These are phyloP conservation scores for Armadillidium nasatum DNA, from an alignment of 1,140 invertebrate species.

Conservation along the genomic window DNA sequence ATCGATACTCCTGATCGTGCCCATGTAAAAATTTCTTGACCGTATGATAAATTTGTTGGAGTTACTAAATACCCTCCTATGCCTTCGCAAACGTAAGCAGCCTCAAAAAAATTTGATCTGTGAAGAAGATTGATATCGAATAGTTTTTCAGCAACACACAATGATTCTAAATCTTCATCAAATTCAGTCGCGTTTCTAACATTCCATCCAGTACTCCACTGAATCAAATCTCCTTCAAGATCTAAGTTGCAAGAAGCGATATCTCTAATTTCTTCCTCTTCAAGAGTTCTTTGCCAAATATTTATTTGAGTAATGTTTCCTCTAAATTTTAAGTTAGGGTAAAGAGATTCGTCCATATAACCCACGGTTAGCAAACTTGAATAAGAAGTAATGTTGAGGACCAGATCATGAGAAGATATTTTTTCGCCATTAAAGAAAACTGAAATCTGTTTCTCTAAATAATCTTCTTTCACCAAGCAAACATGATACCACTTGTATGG, in stretches of 20 bases:
- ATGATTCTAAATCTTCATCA: constrained; percentile 9
- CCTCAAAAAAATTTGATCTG: constrained; percentile 23
- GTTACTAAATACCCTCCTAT: constrained; percentile 27
- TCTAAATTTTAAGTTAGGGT: constrained; percentile 25
- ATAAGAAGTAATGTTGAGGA: neutral
- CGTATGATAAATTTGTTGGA: constrained; percentile 16
- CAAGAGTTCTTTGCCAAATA: constrained; percentile 29
- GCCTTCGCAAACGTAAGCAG: constrained; percentile 28
- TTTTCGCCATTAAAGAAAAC: constrained; percentile 24
- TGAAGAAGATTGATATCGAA: constrained; percentile 21
- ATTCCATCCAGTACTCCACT: constrained; percentile 26
- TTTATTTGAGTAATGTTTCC: constrained; percentile 39
- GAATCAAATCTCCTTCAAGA: constrained; percentile 25
- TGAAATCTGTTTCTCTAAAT: neutral
- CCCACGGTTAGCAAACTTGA: constrained; percentile 24
- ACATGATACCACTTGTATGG: constrained; percentile 36
- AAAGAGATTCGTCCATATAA: constrained; percentile 16
- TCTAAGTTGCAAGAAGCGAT: constrained; percentile 23
- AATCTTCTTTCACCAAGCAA: constrained; percentile 14
- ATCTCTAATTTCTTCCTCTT: constrained; percentile 16
- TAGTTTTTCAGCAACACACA: constrained; percentile 6
- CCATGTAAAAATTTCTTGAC: neutral
- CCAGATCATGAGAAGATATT: constrained; percentile 17
- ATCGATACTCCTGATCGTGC: neutral
- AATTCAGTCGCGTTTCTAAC: constrained; percentile 9